Percentiles rank a stretch among this genome's conserved stretches.
Conservation (phyloP, 1,140 invertebrate species). For the Araneus ventricosus region DNA sequence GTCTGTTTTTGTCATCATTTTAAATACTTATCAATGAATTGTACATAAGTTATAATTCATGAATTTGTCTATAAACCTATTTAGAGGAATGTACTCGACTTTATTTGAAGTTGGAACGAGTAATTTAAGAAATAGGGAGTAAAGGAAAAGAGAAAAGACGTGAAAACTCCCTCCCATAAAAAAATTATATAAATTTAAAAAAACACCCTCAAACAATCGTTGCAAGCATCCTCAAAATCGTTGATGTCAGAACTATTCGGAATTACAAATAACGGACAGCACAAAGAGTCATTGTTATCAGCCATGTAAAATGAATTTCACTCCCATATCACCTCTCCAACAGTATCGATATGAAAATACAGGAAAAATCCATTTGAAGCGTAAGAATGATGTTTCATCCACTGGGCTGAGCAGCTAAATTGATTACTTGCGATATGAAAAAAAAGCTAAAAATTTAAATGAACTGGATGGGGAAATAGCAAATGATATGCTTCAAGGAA, state of each 20-base stretch:
- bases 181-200: not conserved
- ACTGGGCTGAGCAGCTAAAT: not conserved
- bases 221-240: not conserved
- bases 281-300: not conserved
- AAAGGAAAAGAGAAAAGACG: too few species aligned
- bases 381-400: not conserved
- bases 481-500: slow-evolving; percentile 19
- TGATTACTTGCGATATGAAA: not conserved
- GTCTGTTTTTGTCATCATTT: too few species aligned
- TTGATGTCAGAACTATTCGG: not conserved
- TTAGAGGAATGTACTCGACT: too few species aligned
- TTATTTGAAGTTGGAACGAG: too few species aligned
- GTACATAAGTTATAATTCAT: too few species aligned
- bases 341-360: not conserved
- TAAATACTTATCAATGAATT: too few species aligned
- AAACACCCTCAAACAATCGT: not conserved
- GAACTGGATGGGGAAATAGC: not conserved
- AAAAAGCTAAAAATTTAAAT: not conserved
- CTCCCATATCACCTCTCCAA: not conserved
- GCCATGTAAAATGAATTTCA: not conserved
- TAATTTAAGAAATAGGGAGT: too few species aligned
- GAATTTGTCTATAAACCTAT: too few species aligned
- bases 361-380: not conserved
- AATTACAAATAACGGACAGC: not conserved
- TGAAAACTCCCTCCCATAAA: not conserved